These are phyloP conservation scores for Physocephala rufipes DNA, from an alignment of 2,888 invertebrate genomes.

Conservation along the genomic window DNA sequence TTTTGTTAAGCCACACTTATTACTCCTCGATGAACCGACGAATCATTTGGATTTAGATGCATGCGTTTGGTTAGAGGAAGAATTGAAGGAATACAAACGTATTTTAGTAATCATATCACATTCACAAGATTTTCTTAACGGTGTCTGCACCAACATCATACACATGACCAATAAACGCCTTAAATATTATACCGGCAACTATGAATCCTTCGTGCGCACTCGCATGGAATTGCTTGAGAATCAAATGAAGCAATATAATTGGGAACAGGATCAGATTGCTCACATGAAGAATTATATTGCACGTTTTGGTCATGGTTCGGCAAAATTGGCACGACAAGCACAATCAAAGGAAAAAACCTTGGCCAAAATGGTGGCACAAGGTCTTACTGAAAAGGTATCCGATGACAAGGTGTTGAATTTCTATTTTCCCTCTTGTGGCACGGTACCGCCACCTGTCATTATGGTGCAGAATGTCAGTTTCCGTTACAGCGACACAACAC, in stretches of 20 bases:
- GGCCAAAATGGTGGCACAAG: slow-evolving; percentile 99
- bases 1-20: slow-evolving; percentile 96
- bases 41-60: slow-evolving; percentile 99
- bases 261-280: slow-evolving; percentile 99
- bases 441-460: slow-evolving; percentile 97
- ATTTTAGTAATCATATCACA: slow-evolving; percentile 98
- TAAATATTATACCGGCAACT: slow-evolving; percentile 96
- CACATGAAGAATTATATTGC: slow-evolving; percentile 99
- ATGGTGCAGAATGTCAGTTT: slow-evolving; percentile 99
- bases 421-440: slow-evolving; percentile 95
- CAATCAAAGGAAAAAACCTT: slow-evolving; percentile 99
- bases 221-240: slow-evolving; percentile 95
- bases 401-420: slow-evolving; percentile 93
- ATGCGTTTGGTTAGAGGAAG: slow-evolving; percentile 99
- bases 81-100: slow-evolving; percentile 94
- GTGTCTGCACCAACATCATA: slow-evolving; percentile 95
- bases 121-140: slow-evolving; percentile 99
- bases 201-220: slow-evolving; percentile 95
- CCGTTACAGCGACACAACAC: slow-evolving; percentile 85
- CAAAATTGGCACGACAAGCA: slow-evolving; percentile 97
- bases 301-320: slow-evolving; percentile 98
- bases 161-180: slow-evolving; percentile 93
- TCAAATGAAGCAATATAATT: slow-evolving; percentile 98
- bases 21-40: slow-evolving; percentile 97
- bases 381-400: slow-evolving; percentile 93